Evolutionary conservation across 2,888 invertebrate genomes (phyloP).

Genomic region (Malthinus seriepunctatus): DNA sequence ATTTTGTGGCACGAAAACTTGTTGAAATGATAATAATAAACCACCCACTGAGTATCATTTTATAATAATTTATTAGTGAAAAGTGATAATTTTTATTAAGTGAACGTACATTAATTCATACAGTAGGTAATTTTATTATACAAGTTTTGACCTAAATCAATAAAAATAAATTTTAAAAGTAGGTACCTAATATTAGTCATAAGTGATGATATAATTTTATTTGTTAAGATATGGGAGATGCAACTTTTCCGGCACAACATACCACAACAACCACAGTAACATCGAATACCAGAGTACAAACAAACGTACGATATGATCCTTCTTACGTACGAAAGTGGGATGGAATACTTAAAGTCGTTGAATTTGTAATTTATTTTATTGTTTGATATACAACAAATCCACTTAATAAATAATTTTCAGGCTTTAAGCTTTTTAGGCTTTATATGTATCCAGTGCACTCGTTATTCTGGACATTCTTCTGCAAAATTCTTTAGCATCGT

Average conservation of each 20-base stretch:
- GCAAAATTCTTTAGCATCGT: slow-evolving; percentile 78
- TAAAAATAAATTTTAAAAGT: too few relatives aligned
- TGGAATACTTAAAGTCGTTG: slow-evolving; percentile 74
- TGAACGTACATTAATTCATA: neutral
- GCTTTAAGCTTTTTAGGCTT: slow-evolving; percentile 74
- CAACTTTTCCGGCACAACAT: slow-evolving; percentile 75
- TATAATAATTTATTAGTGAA: neutral
- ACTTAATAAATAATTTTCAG: slow-evolving; percentile 56
- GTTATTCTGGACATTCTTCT: slow-evolving; percentile 54
- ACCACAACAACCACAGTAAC: slow-evolving; percentile 73
- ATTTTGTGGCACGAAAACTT: too few relatives aligned
- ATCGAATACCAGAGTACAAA: slow-evolving; percentile 70
- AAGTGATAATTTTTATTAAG: neutral
- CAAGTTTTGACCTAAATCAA: neutral
- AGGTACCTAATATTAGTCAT: neutral
- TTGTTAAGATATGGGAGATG: slow-evolving; percentile 54
- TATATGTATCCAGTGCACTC: slow-evolving; percentile 71
- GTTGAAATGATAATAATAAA: neutral
- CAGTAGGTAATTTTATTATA: neutral
- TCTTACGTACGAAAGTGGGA: slow-evolving; percentile 71
- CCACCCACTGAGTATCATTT: neutral
- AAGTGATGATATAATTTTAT: neutral
- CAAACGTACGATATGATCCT: slow-evolving; percentile 75
- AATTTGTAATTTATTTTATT: slow-evolving; percentile 67
- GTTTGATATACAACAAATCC: too few relatives aligned